A percentile compares a stretch with the other conserved stretches of the same genome.
These are phyloP conservation scores for Drosophila mayaguana DNA, from an alignment of 2,888 invertebrate genomes.

Conservation along the genomic window DNA sequence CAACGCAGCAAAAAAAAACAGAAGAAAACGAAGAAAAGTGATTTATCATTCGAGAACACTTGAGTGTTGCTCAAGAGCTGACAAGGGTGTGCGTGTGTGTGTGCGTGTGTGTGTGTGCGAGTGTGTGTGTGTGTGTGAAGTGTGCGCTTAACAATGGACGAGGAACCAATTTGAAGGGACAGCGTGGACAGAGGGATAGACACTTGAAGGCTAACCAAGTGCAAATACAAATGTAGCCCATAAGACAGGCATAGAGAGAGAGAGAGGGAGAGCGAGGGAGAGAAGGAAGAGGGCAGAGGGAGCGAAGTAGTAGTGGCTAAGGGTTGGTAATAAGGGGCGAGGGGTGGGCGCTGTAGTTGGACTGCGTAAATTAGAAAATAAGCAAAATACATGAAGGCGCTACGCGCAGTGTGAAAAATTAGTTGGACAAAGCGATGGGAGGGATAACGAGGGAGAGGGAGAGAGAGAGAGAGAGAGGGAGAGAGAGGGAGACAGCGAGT, in stretches of 20 bases:
- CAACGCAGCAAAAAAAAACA: neutral
- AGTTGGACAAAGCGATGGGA: slow-evolving; percentile 38
- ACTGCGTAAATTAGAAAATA: slow-evolving; percentile 13
- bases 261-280: neutral
- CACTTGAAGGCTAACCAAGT: slow-evolving; percentile 21
- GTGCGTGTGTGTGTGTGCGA: neutral
- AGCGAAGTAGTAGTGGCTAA: neutral
- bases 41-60: slow-evolving; percentile 72
- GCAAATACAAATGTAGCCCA: slow-evolving; percentile 14
- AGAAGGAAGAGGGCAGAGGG: neutral
- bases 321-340: neutral
- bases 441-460: neutral
- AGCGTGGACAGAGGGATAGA: slow-evolving; percentile 1
- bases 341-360: neutral
- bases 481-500: neutral
- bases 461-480: neutral
- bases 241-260: neutral
- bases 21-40: slow-evolving; percentile 50
- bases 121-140: slow-evolving; percentile 8
- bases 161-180: slow-evolving; percentile 18
- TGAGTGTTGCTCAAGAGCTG: slow-evolving; percentile 53
- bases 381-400: slow-evolving; percentile 8
- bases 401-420: slow-evolving; percentile 51
- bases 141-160: slow-evolving; percentile 17
- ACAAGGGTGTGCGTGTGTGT: slow-evolving; percentile 40